A percentile compares a stretch with the other conserved stretches of the same genome.
Conservation (phyloP, 1,140 invertebrate species). For the Heliconius eleuchia region DNA sequence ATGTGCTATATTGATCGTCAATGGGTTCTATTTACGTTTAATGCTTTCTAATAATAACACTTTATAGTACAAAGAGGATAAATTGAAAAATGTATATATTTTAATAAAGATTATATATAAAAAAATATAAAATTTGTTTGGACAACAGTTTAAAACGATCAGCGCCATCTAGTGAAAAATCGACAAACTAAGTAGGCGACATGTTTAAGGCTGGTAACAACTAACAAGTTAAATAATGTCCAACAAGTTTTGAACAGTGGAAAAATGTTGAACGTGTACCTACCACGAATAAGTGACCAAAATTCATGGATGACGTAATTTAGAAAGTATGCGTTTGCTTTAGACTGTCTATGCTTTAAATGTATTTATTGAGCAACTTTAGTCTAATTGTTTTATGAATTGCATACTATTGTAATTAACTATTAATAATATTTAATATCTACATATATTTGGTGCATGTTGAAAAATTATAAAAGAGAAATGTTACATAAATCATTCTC, state of each 20-base stretch:
- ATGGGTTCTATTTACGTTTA: neutral
- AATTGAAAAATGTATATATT: neutral
- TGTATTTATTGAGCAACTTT: neutral
- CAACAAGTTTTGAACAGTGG: constrained; percentile 19
- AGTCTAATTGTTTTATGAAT: neutral
- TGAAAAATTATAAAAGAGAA: neutral
- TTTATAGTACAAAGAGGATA: neutral
- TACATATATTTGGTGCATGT: neutral
- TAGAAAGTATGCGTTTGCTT: constrained; percentile 57
- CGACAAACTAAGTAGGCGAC: neutral
- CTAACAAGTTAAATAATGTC: neutral
- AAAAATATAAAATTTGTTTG: neutral
- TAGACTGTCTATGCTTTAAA: constrained; percentile 6
- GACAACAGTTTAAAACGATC: neutral
- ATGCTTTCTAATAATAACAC: neutral
- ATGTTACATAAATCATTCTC: neutral
- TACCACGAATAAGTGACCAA: constrained; percentile 40
- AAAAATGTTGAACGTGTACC: constrained; percentile 21
- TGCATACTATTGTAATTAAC: neutral
- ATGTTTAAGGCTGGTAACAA: neutral
- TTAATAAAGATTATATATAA: neutral
- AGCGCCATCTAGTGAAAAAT: constrained; percentile 38
- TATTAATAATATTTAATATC: too few relatives aligned
- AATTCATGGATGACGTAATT: constrained; percentile 68
- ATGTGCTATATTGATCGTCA: neutral